Evolutionary conservation across 2,797 vertebrate genomes (phyloP).

Genomic region (Coregonus ussuriensis): DNA sequence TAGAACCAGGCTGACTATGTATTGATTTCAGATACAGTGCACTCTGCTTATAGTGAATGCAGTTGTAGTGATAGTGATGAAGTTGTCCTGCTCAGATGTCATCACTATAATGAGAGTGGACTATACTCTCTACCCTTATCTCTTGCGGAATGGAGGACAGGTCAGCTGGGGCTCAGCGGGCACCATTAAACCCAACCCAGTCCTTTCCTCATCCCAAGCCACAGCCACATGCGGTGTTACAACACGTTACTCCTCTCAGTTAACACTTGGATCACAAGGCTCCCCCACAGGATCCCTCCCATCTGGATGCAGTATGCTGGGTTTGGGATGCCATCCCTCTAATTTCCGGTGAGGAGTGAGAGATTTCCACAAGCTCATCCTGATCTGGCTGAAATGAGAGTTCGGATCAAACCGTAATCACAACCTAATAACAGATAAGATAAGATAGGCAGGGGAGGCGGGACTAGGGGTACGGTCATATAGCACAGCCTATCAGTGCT

Average conservation of each 20-base stretch:
- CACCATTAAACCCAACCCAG: too few species aligned
- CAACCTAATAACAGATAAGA: neutral
- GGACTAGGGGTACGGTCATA: neutral
- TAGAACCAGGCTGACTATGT: neutral
- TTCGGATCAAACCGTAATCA: conserved; percentile 17
- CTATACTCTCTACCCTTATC: too few species aligned
- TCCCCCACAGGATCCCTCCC: neutral
- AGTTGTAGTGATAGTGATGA: too few species aligned
- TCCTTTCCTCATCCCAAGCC: too few species aligned
- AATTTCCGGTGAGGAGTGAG: neutral
- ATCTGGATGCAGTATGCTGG: neutral
- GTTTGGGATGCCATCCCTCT: neutral
- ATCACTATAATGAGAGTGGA: too few species aligned
- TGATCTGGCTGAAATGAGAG: conserved; percentile 19
- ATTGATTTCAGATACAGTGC: too few species aligned
- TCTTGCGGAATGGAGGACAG: too few species aligned
- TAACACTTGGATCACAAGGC: neutral
- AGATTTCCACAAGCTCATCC: neutral
- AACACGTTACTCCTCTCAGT: too few species aligned
- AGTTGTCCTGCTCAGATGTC: too few species aligned
- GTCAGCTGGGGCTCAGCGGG: neutral
- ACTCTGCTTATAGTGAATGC: too few species aligned
- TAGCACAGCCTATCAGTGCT: neutral
- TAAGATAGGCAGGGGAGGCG: neutral
- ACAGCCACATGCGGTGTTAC: too few species aligned